Percentiles rank a stretch among this genome's conserved stretches.
These are phyloP conservation scores for Tuta absoluta DNA, from an alignment of 2,888 invertebrate species.

Conservation along the genomic window DNA sequence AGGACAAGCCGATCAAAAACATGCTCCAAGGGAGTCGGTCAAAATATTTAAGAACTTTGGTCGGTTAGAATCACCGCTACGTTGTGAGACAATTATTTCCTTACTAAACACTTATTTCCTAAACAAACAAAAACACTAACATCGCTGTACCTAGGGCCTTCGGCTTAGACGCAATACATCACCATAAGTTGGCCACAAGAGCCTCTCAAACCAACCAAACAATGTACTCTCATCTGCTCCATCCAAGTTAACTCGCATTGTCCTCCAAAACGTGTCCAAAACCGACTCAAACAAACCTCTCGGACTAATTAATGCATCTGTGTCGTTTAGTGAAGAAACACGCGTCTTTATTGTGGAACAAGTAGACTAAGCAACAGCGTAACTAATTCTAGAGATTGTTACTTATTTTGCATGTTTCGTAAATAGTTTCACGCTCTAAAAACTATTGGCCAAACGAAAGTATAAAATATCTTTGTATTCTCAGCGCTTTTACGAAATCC, in stretches of 20 bases:
- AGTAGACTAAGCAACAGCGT: constrained; percentile 75
- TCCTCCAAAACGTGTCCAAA: constrained; percentile 13
- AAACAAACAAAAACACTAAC: too few species aligned
- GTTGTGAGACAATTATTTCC: too few species aligned
- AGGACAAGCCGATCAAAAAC: too few species aligned
- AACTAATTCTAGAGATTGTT: constrained; percentile 80
- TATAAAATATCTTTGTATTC: constrained; percentile 56
- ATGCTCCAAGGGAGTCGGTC: too few species aligned
- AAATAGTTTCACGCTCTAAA: constrained; percentile 79
- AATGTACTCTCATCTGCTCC: not conserved
- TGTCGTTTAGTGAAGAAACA: constrained; percentile 72
- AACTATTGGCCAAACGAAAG: constrained; percentile 73
- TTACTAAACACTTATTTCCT: too few species aligned
- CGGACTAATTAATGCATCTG: constrained; percentile 63
- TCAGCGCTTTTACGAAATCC: not conserved
- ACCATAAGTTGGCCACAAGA: not conserved
- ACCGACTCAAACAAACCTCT: constrained; percentile 9
- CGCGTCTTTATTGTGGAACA: constrained; percentile 66
- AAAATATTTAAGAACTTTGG: too few species aligned
- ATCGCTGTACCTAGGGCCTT: not conserved
- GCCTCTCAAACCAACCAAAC: too few species aligned
- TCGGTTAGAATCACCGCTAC: too few species aligned
- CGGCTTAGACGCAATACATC: not conserved
- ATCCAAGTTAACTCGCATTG: not conserved
- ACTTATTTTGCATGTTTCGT: constrained; percentile 81